Evolutionary conservation across 2,888 invertebrate species (phyloP).

Genomic region (Cheiracanthium punctorium): DNA sequence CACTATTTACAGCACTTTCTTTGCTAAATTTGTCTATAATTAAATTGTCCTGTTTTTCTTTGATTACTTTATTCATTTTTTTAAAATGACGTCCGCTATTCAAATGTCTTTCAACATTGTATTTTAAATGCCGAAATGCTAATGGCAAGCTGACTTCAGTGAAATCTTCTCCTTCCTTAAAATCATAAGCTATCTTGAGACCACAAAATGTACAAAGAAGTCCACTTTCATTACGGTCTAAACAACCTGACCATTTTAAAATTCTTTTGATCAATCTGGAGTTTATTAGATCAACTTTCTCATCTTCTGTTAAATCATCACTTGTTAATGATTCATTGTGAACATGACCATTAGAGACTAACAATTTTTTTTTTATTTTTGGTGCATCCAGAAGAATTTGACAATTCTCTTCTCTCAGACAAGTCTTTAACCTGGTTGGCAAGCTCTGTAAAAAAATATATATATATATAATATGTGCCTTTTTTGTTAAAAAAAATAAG

Average conservation of each 20-base stretch:
- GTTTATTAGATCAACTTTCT: background rate
- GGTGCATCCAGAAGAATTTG: background rate
- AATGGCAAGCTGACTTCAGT: background rate
- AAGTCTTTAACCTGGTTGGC: background rate
- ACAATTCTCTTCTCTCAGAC: background rate
- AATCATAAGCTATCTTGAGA: too few relatives aligned
- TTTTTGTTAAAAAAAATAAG: too few relatives aligned
- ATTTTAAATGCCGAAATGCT: background rate
- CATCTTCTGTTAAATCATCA: background rate
- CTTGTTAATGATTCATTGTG: background rate
- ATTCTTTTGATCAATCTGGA: background rate
- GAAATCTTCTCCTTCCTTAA: conserved; percentile 6
- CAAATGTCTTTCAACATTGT: conserved; percentile 9
- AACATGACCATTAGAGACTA: background rate
- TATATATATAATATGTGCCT: background rate
- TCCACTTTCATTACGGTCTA: background rate
- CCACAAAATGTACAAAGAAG: background rate
- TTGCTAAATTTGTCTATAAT: background rate
- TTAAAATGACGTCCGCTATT: background rate
- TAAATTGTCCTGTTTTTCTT: background rate
- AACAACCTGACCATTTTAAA: conserved; percentile 11
- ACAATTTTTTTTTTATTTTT: background rate
- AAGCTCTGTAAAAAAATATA: background rate
- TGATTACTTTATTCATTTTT: conserved; percentile 5
- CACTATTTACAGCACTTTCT: background rate